A percentile compares a stretch with the other conserved stretches of the same genome.
Evolutionary conservation across 2,888 invertebrate genomes (phyloP).

Genomic region (Polyommatus iphigenia): DNA sequence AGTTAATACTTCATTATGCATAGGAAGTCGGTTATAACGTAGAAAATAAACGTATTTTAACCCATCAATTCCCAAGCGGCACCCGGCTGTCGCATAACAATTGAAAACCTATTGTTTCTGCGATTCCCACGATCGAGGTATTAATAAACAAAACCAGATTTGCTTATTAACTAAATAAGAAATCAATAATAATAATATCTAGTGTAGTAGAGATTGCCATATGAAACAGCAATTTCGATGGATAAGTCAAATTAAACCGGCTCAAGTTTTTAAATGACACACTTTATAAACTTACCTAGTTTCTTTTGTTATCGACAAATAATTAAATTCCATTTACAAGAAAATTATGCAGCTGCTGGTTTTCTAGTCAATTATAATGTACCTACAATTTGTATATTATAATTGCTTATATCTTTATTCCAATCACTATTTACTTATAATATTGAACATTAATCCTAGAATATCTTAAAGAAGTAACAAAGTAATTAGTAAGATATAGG

Average conservation of each 20-base stretch:
- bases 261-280: background rate
- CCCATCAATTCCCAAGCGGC: too few species aligned
- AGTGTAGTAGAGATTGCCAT: background rate
- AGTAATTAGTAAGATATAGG: background rate
- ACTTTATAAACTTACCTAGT: background rate
- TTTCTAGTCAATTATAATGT: background rate
- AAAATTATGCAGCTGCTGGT: constrained; percentile 1
- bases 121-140: too few species aligned
- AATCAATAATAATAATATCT: too few species aligned
- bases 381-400: background rate
- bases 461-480: background rate
- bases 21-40: too few species aligned
- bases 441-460: background rate
- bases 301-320: background rate
- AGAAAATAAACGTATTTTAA: too few species aligned
- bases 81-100: too few species aligned
- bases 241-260: background rate
- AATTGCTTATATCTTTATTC: background rate
- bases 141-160: background rate
- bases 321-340: constrained; percentile 13
- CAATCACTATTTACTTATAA: background rate
- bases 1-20: too few species aligned
- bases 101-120: too few species aligned
- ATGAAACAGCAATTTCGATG: background rate
- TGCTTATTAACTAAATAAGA: background rate